Conservation (phyloP, 2,888 invertebrate species). For the Xylota sylvarum region DNA sequence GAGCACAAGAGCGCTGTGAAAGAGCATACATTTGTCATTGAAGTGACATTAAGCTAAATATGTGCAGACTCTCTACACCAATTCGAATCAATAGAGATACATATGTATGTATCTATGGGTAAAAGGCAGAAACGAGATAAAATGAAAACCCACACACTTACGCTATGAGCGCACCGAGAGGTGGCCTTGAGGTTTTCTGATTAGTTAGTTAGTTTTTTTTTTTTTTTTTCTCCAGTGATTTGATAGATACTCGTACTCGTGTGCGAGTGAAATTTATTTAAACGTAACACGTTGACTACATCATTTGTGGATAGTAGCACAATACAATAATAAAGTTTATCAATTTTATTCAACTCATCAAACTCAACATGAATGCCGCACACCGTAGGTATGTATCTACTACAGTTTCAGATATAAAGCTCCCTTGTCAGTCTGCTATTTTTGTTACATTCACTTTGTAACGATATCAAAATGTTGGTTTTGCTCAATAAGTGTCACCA, state of each 20-base stretch:
- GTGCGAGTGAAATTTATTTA: not conserved
- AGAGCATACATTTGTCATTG: slow-evolving; percentile 52
- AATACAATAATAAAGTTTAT: no score
- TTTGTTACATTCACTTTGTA: no score
- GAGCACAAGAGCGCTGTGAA: slow-evolving; percentile 17
- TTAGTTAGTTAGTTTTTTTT: not conserved
- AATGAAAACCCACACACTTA: slow-evolving; percentile 10
- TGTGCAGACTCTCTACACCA: slow-evolving; percentile 4
- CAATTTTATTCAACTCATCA: no score
- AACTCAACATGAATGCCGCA: no score
- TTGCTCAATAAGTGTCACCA: no score
- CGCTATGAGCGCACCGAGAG: not conserved
- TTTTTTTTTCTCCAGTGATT: not conserved
- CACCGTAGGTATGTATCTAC: no score
- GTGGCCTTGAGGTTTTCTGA: slow-evolving; percentile 8
- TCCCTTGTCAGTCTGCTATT: no score
- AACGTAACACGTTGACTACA: not conserved
- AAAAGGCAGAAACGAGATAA: not conserved
- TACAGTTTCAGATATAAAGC: no score
- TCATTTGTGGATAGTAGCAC: no score
- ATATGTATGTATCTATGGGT: not conserved
- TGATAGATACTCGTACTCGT: not conserved
- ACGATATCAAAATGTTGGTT: no score
- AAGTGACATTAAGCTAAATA: slow-evolving; percentile 48
- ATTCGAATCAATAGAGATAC: slow-evolving; percentile 16